Conservation (phyloP, 2,888 invertebrate species). For the Bibio marci region DNA sequence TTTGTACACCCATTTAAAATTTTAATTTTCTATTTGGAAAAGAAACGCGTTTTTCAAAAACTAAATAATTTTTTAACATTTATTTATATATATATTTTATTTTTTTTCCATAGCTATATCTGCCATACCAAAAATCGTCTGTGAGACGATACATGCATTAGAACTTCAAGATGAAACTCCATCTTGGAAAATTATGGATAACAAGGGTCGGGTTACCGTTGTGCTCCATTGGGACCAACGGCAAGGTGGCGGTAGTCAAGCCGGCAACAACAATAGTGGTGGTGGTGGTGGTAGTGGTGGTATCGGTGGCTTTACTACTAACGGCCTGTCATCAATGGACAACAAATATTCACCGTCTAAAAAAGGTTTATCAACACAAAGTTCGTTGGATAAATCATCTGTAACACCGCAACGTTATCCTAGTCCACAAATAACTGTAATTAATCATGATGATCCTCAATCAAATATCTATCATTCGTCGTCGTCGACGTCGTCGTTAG, state of each 20-base stretch:
- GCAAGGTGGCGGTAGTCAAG: conserved; percentile 38
- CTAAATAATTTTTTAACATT: too few relatives aligned
- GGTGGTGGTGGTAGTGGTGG: conserved; percentile 29
- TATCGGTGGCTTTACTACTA: conserved; percentile 20
- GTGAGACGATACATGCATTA: conserved; percentile 90
- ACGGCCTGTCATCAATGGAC: conserved; percentile 22
- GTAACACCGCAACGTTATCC: conserved; percentile 31
- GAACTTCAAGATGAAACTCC: conserved; percentile 93
- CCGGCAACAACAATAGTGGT: conserved; percentile 29
- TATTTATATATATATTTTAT: too few relatives aligned
- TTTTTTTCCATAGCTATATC: conserved; percentile 93
- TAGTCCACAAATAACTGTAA: conserved; percentile 82
- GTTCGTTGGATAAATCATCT: conserved; percentile 46
- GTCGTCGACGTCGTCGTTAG: conserved; percentile 6
- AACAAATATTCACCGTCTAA: conserved; percentile 30
- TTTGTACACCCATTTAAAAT: too few relatives aligned
- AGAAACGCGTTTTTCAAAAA: too few relatives aligned
- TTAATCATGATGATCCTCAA: conserved; percentile 74
- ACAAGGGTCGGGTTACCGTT: conserved; percentile 91
- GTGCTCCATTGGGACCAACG: conserved; percentile 94
- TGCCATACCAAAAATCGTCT: conserved; percentile 91
- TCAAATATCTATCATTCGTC: conserved; percentile 29
- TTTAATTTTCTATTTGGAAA: too few relatives aligned
- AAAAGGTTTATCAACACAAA: conserved; percentile 35
- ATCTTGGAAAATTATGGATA: conserved; percentile 97